Conservation (phyloP, 1,140 invertebrate species). For the Pseudachorutes palmiensis region DNA sequence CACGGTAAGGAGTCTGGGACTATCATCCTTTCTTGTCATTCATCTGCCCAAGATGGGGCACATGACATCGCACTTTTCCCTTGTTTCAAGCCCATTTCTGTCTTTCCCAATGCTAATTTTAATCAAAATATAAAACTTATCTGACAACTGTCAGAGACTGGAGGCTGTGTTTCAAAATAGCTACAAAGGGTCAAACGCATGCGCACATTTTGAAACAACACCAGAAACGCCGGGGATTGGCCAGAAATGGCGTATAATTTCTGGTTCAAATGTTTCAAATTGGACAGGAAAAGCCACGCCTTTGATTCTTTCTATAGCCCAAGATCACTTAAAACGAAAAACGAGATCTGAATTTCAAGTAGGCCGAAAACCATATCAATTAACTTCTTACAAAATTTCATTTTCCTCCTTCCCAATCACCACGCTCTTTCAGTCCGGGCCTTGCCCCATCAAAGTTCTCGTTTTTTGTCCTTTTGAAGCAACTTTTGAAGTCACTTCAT, state of each 20-base stretch:
- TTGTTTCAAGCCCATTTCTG: background rate
- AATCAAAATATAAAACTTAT: conserved; percentile 4
- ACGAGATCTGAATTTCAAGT: conserved; percentile 5
- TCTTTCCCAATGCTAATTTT: background rate
- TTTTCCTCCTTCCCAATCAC: background rate
- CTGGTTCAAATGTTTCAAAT: background rate
- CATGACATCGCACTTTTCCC: background rate
- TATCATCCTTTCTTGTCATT: background rate
- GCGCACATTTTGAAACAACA: too few species aligned
- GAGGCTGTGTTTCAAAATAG: too few species aligned
- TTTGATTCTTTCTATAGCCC: background rate
- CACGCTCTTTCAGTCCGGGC: background rate
- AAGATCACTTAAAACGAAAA: conserved; percentile 10
- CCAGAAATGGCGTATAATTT: too few species aligned
- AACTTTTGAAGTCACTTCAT: conserved; percentile 7
- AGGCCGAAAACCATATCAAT: background rate
- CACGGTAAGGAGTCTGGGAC: background rate
- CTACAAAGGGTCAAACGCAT: background rate
- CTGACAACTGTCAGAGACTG: background rate
- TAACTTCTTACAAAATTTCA: background rate
- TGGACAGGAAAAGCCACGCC: conserved; percentile 3
- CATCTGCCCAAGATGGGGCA: background rate
- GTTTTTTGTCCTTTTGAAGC: conserved; percentile 4
- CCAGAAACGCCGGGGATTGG: too few species aligned
- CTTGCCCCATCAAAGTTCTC: too few species aligned